Conservation (phyloP, 2,113 vertebrate genomes). For the Jacana jacana region DNA sequence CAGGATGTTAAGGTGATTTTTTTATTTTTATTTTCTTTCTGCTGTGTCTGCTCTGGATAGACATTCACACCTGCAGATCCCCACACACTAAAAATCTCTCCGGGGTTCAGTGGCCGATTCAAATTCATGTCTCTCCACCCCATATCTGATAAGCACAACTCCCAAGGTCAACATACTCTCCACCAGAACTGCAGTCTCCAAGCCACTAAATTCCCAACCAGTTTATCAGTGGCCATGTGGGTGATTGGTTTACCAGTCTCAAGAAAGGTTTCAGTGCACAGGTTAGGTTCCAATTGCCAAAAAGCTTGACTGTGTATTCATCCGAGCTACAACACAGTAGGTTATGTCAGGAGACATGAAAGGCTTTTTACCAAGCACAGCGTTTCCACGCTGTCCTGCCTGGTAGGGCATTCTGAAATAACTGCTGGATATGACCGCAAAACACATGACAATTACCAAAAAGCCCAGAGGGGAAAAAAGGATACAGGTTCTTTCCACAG, state of each 20-base stretch:
- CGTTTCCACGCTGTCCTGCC: neutral
- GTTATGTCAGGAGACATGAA: neutral
- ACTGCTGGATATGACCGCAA: neutral
- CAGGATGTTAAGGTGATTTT: fast-evolving
- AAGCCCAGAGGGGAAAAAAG: neutral
- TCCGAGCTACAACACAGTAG: neutral
- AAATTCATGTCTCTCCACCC: neutral
- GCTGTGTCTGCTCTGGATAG: neutral
- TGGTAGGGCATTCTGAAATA: neutral
- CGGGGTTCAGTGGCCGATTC: neutral
- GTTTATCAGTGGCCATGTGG: neutral
- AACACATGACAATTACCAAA: neutral
- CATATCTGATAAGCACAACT: neutral
- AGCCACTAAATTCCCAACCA: neutral
- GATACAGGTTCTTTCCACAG: neutral
- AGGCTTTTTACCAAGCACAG: neutral
- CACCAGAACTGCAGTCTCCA: neutral
- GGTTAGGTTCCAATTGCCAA: fast-evolving
- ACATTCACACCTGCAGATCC: neutral
- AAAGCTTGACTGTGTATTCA: neutral
- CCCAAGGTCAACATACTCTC: neutral
- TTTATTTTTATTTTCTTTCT: neutral
- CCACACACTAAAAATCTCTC: neutral
- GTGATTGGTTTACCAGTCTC: neutral
- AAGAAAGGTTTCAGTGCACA: neutral